Conservation (phyloP, 2,888 invertebrate species). For the Harpalus rufipes region DNA sequence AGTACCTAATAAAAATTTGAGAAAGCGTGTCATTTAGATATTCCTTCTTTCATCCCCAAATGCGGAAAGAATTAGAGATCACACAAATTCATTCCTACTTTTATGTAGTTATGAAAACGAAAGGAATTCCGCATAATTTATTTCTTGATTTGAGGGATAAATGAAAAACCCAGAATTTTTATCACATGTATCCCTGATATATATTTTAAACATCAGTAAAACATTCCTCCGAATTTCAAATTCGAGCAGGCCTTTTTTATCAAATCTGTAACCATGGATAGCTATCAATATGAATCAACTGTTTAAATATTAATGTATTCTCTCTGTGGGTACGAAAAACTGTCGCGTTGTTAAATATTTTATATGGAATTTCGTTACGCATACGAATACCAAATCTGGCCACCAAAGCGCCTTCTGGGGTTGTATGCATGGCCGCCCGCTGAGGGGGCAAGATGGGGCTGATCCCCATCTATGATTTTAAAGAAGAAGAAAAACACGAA, state of each 20-base stretch:
- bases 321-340: conserved; percentile 22
- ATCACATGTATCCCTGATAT: conserved; percentile 39
- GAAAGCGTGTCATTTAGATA: neutral
- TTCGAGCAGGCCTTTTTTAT: conserved; percentile 24
- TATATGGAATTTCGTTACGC: conserved; percentile 47
- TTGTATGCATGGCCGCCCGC: too few relatives aligned
- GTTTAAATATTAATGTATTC: conserved; percentile 47
- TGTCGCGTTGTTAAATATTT: conserved; percentile 46
- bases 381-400: conserved; percentile 39
- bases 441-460: too few relatives aligned
- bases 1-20: conserved; percentile 13
- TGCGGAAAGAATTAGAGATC: conserved; percentile 9
- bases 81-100: conserved; percentile 5
- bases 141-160: conserved; percentile 8
- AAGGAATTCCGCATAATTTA: conserved; percentile 12
- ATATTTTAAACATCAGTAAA: conserved; percentile 33
- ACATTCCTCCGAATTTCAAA: neutral
- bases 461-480: too few relatives aligned
- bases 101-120: conserved; percentile 24
- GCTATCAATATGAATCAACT: conserved; percentile 37
- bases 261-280: conserved; percentile 30
- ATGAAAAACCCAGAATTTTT: conserved; percentile 6
- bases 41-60: neutral
- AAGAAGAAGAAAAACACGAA: too few relatives aligned
- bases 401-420: neutral